Evolutionary conservation across 2,888 invertebrate species (phyloP).

Genomic region (Melanostoma scalare): DNA sequence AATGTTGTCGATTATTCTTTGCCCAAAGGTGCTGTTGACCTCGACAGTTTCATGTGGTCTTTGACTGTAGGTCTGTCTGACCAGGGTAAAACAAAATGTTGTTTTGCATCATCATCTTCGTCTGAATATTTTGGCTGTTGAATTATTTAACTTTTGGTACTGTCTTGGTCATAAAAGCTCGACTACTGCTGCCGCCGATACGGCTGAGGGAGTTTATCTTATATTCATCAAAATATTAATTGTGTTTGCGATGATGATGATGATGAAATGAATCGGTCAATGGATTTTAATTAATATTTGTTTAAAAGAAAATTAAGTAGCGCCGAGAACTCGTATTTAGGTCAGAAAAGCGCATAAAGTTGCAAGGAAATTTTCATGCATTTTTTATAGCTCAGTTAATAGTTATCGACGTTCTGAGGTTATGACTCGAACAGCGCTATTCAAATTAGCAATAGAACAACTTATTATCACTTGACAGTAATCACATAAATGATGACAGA

Average conservation of each 20-base stretch:
- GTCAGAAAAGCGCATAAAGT: slow-evolving; percentile 32
- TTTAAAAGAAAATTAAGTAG: slow-evolving; percentile 26
- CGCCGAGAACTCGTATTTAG: slow-evolving; percentile 16
- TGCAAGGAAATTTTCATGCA: background rate
- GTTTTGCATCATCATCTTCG: slow-evolving; percentile 44
- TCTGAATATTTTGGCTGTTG: slow-evolving; percentile 39
- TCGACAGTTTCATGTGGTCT: slow-evolving; percentile 59
- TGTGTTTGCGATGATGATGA: slow-evolving; percentile 61
- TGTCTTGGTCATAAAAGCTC: background rate
- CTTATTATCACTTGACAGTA: no score
- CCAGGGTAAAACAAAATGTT: slow-evolving; percentile 38
- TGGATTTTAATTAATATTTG: slow-evolving; percentile 59
- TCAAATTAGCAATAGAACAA: no score
- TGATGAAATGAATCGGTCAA: slow-evolving; percentile 64
- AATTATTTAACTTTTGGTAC: slow-evolving; percentile 63
- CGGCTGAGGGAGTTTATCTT: slow-evolving; percentile 55
- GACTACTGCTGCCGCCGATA: slow-evolving; percentile 13
- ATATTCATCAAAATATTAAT: slow-evolving; percentile 48
- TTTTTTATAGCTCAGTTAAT: no score
- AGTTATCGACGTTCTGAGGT: no score
- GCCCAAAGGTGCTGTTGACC: slow-evolving; percentile 72
- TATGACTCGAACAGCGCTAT: no score
- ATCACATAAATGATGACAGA: no score
- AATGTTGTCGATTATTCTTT: slow-evolving; percentile 64
- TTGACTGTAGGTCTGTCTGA: slow-evolving; percentile 13